Evolutionary conservation across 2,888 invertebrate species (phyloP).

Genomic region (Dicyrtomina minuta): DNA sequence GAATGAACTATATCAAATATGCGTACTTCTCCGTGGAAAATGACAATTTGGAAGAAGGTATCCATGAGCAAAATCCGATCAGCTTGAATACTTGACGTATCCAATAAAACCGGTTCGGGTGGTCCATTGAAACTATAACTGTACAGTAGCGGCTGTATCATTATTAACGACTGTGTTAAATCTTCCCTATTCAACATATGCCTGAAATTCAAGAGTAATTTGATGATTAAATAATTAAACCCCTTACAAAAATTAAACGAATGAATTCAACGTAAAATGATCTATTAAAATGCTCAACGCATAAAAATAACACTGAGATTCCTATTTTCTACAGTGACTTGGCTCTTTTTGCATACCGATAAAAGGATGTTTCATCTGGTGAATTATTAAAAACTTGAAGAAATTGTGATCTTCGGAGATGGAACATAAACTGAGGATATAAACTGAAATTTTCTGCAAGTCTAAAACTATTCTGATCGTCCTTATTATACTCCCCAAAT

Average conservation of each 20-base stretch:
- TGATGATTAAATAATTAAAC: neutral
- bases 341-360: conserved; percentile 69
- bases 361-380: conserved; percentile 98
- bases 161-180: conserved; percentile 93
- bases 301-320: too few relatives aligned
- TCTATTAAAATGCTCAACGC: neutral
- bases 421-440: conserved; percentile 99
- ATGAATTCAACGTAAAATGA: too few relatives aligned
- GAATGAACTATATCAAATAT: conserved; percentile 5
- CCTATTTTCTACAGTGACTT: too few relatives aligned
- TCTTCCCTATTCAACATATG: conserved; percentile 98
- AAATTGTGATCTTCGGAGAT: conserved; percentile 95
- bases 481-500: conserved; percentile 97
- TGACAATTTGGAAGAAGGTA: conserved; percentile 99
- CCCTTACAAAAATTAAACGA: too few relatives aligned
- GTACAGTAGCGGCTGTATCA: conserved; percentile 99
- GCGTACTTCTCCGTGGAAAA: conserved; percentile 93
- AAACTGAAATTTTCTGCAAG: conserved; percentile 95
- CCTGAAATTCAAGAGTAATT: conserved; percentile 58
- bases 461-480: conserved; percentile 94
- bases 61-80: conserved; percentile 98
- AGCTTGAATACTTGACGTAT: conserved; percentile 95
- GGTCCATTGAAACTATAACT: conserved; percentile 98
- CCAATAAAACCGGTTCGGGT: conserved; percentile 94
- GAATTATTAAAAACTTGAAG: conserved; percentile 99